These are phyloP conservation scores for Teleogryllus occipitalis DNA, from an alignment of 1,140 invertebrate species.

Conservation along the genomic window DNA sequence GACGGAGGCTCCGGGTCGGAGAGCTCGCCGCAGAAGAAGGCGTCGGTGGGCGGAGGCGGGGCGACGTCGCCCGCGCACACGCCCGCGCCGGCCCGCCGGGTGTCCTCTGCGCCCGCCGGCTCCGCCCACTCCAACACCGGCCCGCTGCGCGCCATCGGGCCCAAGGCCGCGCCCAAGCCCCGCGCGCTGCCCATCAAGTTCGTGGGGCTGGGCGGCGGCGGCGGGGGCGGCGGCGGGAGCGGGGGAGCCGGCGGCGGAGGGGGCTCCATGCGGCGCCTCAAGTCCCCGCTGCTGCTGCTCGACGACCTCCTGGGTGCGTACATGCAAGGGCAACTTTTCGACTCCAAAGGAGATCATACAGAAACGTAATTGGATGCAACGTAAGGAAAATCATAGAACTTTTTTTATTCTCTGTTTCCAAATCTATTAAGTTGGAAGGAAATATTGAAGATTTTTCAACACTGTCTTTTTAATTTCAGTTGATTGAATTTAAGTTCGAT, in stretches of 20 bases:
- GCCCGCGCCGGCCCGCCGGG: slow-evolving; percentile 29
- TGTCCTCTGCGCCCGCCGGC: slow-evolving; percentile 26
- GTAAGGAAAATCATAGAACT: too few species aligned
- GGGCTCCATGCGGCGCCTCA: slow-evolving; percentile 26
- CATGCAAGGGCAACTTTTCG: too few species aligned
- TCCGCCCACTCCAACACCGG: not conserved
- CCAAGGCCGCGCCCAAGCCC: slow-evolving; percentile 24
- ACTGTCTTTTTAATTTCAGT: too few species aligned
- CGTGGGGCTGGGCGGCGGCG: slow-evolving; percentile 33
- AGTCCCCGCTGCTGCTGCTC: slow-evolving; percentile 31
- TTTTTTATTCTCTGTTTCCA: too few species aligned
- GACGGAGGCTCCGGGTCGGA: slow-evolving; percentile 29
- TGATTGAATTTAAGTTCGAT: too few species aligned
- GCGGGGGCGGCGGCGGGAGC: slow-evolving; percentile 7
- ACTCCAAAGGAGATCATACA: too few species aligned
- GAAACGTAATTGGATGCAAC: too few species aligned
- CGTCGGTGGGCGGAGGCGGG: slow-evolving; percentile 14
- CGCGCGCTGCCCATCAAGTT: slow-evolving; percentile 38
- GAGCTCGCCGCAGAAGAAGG: slow-evolving; percentile 36
- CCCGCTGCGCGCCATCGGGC: slow-evolving; percentile 11
- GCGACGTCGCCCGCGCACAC: not conserved
- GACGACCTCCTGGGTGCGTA: slow-evolving; percentile 29
- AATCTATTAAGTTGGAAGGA: too few species aligned
- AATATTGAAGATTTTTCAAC: too few species aligned
- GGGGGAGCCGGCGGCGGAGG: slow-evolving; percentile 32